Conservation (phyloP, 1,140 invertebrate genomes). For the Anoplophora glabripennis region DNA sequence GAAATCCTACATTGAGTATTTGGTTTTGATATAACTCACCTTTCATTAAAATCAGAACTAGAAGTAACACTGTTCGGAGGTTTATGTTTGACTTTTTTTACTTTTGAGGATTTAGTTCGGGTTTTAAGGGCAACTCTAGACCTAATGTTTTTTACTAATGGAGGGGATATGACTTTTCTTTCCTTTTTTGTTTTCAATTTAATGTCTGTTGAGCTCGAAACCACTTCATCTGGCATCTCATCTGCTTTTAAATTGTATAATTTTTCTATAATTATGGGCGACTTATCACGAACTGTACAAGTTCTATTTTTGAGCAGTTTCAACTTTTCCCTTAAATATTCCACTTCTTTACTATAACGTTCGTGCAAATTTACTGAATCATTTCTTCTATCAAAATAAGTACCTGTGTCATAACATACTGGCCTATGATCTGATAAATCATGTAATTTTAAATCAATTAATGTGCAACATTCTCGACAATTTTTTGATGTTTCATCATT, state of each 20-base stretch:
- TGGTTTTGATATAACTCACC: constrained; percentile 6
- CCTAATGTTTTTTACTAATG: constrained; percentile 7
- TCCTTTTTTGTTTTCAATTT: constrained; percentile 16
- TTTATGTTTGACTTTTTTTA: constrained; percentile 23
- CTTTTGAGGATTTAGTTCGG: constrained; percentile 15
- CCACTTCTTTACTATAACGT: constrained; percentile 39
- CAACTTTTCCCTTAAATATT: constrained; percentile 35
- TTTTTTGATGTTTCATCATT: constrained; percentile 4
- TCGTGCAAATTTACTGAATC: constrained; percentile 35
- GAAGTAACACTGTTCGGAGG: constrained; percentile 5
- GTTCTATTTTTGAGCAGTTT: constrained; percentile 25
- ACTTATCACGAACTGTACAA: constrained; percentile 10
- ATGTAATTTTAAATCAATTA: constrained; percentile 22
- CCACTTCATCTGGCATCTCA: constrained; percentile 7
- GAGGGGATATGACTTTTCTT: background rate
- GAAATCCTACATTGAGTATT: background rate
- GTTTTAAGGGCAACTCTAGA: constrained; percentile 30
- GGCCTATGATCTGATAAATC: constrained; percentile 15
- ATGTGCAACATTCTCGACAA: constrained; percentile 26
- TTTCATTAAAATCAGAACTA: constrained; percentile 2
- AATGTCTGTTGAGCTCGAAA: constrained; percentile 14
- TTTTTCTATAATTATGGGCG: constrained; percentile 1
- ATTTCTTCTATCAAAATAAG: constrained; percentile 42
- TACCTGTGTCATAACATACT: constrained; percentile 39
- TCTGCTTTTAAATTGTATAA: constrained; percentile 18